Evolutionary conservation across 2,797 vertebrate genomes (phyloP).

Genomic region (Molossus molossus): DNA sequence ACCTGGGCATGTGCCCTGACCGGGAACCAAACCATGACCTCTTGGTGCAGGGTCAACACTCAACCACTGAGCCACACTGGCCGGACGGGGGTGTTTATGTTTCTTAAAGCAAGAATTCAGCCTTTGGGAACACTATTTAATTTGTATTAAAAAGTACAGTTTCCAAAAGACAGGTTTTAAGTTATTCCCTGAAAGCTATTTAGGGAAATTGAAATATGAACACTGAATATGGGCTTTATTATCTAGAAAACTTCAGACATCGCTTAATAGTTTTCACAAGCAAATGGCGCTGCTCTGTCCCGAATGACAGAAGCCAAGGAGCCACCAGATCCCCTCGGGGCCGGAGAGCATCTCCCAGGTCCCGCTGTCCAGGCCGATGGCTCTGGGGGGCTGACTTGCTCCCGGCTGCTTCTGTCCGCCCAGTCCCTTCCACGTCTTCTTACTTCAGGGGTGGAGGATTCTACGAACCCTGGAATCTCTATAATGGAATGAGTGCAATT

Average conservation of each 20-base stretch:
- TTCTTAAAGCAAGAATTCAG: not conserved
- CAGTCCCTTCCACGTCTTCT: not conserved
- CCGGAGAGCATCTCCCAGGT: not conserved
- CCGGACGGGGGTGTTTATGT: too few relatives aligned
- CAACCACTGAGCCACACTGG: too few relatives aligned
- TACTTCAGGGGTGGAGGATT: not conserved
- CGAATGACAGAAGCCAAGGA: accelerated
- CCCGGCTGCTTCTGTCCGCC: too few relatives aligned
- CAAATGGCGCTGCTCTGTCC: not conserved
- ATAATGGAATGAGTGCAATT: not conserved
- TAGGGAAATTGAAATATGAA: not conserved
- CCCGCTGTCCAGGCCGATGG: accelerated
- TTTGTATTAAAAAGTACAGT: not conserved
- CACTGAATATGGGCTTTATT: too few relatives aligned
- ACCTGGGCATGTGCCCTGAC: too few relatives aligned
- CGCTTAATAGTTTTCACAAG: not conserved
- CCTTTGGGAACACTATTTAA: not conserved
- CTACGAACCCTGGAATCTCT: not conserved
- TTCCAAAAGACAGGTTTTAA: not conserved
- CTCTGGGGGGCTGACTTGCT: not conserved
- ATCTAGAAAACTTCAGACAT: not conserved
- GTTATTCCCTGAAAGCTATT: not conserved
- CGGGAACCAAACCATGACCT: too few relatives aligned
- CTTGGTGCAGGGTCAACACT: too few relatives aligned
- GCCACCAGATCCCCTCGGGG: accelerated